Evolutionary conservation across 2,113 vertebrate genomes (phyloP).

Genomic region (Crotalus helleri): DNA sequence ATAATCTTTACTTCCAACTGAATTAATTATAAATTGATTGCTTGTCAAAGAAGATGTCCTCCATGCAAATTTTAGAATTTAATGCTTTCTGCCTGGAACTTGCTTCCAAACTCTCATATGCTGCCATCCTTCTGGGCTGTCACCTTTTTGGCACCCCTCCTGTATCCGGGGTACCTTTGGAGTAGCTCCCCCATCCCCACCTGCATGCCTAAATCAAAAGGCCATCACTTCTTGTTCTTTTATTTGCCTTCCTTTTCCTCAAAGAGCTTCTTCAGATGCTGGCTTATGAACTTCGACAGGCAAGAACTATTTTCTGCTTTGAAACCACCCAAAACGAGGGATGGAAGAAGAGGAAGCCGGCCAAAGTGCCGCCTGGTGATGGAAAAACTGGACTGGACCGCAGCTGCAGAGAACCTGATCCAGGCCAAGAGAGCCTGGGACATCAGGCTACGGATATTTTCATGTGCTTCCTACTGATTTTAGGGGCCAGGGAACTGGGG

Average conservation of each 20-base stretch:
- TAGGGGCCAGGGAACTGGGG: not conserved
- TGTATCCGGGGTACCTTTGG: not conserved
- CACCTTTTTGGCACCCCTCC: not conserved
- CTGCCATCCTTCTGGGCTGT: not conserved
- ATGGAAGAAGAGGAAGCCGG: not conserved
- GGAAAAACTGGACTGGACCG: not conserved
- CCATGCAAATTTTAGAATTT: constrained; percentile 12
- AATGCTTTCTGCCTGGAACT: not conserved
- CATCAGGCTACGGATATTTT: not conserved
- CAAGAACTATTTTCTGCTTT: not conserved
- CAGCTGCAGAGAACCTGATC: not conserved
- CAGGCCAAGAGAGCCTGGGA: not conserved
- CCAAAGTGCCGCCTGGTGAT: not conserved
- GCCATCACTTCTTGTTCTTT: not conserved
- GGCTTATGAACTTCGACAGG: not conserved
- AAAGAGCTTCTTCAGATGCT: not conserved
- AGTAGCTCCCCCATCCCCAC: not conserved
- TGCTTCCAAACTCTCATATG: not conserved
- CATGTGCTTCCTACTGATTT: not conserved
- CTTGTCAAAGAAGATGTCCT: constrained; percentile 50
- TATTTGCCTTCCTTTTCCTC: not conserved
- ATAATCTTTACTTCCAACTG: constrained; percentile 24
- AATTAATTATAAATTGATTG: constrained; percentile 43
- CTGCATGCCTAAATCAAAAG: not conserved
- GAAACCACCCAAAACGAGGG: not conserved